phyloP scores from a whole-genome alignment of 2,113 vertebrate species.

The Megaptera novaeangliae region DNA sequence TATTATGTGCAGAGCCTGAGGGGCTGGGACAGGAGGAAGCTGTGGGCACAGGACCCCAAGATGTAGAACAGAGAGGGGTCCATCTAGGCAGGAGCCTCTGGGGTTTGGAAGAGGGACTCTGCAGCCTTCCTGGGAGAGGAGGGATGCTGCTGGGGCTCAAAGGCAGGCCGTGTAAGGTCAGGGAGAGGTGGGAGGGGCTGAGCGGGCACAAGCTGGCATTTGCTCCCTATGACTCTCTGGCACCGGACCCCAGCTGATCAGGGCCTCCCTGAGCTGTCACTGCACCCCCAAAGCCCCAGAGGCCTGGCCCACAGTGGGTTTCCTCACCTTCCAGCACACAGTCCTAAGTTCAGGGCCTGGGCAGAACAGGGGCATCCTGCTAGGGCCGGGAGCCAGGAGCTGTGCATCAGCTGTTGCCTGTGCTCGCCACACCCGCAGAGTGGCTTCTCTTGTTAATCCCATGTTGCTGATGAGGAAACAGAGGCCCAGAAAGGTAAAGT shows the following conservation, averaged over 20 bases:
- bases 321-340: background rate
- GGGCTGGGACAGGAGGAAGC: background rate
- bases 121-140: background rate
- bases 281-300: background rate
- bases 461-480: background rate
- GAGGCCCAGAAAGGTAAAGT: background rate
- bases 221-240: background rate
- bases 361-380: background rate
- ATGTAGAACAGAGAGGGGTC: background rate
- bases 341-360: background rate
- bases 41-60: background rate
- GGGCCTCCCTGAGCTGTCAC: background rate
- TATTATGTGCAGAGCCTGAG: background rate
- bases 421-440: background rate
- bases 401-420: accelerated
- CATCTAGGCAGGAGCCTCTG: background rate
- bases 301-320: background rate
- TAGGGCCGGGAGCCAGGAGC: background rate
- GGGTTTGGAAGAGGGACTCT: background rate
- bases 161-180: background rate
- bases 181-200: background rate
- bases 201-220: background rate
- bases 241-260: background rate
- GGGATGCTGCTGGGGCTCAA: background rate
- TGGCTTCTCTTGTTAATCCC: background rate